phyloP scores from a whole-genome alignment of 2,797 vertebrate species.

The Cottoperca gobio region DNA sequence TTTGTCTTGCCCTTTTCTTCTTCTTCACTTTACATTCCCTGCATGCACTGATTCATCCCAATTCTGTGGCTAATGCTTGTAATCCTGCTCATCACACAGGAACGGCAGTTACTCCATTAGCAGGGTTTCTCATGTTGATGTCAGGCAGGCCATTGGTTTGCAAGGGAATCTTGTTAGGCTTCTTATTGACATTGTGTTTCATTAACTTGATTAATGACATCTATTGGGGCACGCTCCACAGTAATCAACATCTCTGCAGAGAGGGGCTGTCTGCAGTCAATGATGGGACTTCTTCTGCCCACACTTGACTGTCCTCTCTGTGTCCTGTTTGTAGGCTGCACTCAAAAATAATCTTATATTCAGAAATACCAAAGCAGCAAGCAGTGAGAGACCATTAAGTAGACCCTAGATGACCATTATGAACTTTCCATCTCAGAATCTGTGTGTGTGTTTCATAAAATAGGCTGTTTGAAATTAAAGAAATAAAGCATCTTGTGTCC shows the following conservation, averaged over 20 bases:
- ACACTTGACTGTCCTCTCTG: conserved; percentile 28
- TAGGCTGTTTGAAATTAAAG: conserved; percentile 44
- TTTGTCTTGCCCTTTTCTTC: conserved; percentile 35
- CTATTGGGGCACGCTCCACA: conserved; percentile 72
- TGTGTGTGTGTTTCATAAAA: conserved; percentile 27
- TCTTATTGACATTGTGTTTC: conserved; percentile 82
- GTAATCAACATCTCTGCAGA: conserved; percentile 78
- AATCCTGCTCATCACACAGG: conserved; percentile 69
- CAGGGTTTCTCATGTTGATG: conserved; percentile 76
- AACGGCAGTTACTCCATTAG: conserved; percentile 72
- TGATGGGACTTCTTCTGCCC: conserved; percentile 48
- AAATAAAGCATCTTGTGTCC: conserved; percentile 43
- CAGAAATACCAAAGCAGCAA: conserved; percentile 42
- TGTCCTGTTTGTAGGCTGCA: conserved; percentile 28
- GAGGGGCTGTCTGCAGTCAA: conserved; percentile 58
- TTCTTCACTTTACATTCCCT: conserved; percentile 60
- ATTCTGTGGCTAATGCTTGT: conserved; percentile 65
- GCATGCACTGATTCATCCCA: conserved; percentile 59
- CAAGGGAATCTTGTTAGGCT: conserved; percentile 75
- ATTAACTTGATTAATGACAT: conserved; percentile 84
- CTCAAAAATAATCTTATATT: conserved; percentile 28
- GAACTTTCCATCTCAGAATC: conserved; percentile 51
- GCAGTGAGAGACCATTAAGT: conserved; percentile 16
- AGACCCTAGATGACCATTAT: conserved; percentile 44
- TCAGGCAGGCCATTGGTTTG: conserved; percentile 72